Evolutionary conservation across 37 sponge, comb jelly and placozoan species (phyloP).

Genomic region (Hexactinellida sp.): DNA sequence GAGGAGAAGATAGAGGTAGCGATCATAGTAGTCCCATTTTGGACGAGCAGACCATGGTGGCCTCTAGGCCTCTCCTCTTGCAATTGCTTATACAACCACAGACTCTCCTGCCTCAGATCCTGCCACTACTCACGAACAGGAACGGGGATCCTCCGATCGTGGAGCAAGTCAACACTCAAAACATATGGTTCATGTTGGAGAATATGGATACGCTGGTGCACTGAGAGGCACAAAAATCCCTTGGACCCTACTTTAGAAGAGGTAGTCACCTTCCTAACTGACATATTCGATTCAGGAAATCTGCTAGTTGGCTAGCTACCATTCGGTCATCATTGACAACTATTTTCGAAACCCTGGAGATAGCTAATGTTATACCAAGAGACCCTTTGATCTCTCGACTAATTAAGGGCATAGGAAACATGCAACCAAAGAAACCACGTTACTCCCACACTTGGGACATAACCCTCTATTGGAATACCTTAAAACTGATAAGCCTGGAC

Average conservation of each 20-base stretch:
- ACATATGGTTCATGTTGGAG: background rate
- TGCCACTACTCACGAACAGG: background rate
- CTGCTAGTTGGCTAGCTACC: background rate
- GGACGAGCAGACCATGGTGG: background rate
- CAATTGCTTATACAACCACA: background rate
- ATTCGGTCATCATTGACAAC: background rate
- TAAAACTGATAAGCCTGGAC: background rate
- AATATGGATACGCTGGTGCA: background rate
- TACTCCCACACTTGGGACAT: conserved; percentile 18
- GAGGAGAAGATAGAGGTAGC: background rate
- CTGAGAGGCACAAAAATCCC: background rate
- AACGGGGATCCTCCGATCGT: background rate
- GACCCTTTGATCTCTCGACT: background rate
- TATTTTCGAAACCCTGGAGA: background rate
- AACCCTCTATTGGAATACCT: background rate
- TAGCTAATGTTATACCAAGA: background rate
- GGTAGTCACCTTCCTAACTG: background rate
- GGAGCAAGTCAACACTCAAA: background rate
- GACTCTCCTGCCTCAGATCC: background rate
- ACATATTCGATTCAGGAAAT: too few species aligned
- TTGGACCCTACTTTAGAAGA: background rate
- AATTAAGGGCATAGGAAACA: background rate
- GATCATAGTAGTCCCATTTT: background rate
- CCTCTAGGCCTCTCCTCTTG: background rate
- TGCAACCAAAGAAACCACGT: background rate